Conservation (phyloP, 2,888 invertebrate species). For the Teleogryllus oceanicus region DNA sequence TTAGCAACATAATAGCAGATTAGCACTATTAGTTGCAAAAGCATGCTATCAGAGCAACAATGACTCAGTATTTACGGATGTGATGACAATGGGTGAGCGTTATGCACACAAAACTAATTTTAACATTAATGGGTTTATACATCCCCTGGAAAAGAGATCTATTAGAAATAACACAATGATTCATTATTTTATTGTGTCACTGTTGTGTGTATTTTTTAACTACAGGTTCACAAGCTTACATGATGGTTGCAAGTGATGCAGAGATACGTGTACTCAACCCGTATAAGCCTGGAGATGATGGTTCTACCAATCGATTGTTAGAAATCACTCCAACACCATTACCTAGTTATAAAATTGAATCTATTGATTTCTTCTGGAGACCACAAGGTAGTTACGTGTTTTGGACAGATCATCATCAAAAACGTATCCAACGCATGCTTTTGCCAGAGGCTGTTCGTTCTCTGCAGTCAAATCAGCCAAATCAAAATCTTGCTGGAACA, state of each 20-base stretch:
- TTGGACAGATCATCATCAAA: slow-evolving; percentile 52
- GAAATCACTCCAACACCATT: slow-evolving; percentile 43
- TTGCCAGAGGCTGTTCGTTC: slow-evolving; percentile 28
- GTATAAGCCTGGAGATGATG: slow-evolving; percentile 55
- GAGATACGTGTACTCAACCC: slow-evolving; percentile 61
- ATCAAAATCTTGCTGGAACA: not conserved
- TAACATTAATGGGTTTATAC: no score
- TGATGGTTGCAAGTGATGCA: slow-evolving; percentile 63
- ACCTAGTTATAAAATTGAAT: slow-evolving; percentile 53
- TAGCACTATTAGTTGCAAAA: no score
- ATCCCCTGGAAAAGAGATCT: no score
- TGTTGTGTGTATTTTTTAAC: no score
- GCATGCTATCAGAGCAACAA: no score
- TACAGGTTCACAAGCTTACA: slow-evolving; percentile 56
- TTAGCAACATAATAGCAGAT: no score
- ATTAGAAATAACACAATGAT: no score
- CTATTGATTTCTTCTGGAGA: slow-evolving; percentile 53
- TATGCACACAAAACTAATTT: no score
- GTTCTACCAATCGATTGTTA: slow-evolving; percentile 44
- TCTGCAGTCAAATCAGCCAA: not conserved
- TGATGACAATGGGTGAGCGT: no score
- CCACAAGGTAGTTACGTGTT: slow-evolving; percentile 45
- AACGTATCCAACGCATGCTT: slow-evolving; percentile 47
- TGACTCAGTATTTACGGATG: no score
- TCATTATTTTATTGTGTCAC: no score